Evolutionary conservation across 2,113 vertebrate species (phyloP).

Genomic region (Taurulus bubalis): DNA sequence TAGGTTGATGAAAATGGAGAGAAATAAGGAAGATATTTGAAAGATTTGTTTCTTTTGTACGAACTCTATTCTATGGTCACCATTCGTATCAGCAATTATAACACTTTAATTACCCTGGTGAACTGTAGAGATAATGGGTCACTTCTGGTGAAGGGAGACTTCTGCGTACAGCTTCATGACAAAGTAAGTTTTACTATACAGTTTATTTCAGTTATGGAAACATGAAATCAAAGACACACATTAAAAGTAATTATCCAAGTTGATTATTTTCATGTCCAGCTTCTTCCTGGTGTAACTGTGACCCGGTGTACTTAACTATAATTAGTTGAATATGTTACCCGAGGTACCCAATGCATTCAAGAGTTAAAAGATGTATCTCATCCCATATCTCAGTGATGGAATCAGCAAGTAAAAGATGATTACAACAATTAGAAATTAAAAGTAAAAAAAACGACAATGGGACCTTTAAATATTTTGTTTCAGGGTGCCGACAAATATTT

Average conservation of each 20-base stretch:
- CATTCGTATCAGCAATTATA: background rate
- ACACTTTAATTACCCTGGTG: slow-evolving; percentile 1
- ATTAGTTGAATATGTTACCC: background rate
- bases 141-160: background rate
- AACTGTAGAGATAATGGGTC: background rate
- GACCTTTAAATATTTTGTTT: background rate
- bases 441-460: background rate
- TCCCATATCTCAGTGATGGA: background rate
- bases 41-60: slow-evolving; percentile 8
- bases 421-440: background rate
- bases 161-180: background rate
- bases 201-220: background rate
- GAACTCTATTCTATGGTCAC: slow-evolving; percentile 4
- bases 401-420: background rate
- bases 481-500: background rate
- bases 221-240: background rate
- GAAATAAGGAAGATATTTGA: slow-evolving; percentile 46
- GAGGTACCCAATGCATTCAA: background rate
- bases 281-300: background rate
- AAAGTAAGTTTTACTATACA: background rate
- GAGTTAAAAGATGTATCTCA: background rate
- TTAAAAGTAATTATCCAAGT: background rate
- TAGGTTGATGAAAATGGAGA: slow-evolving; percentile 37
- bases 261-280: background rate
- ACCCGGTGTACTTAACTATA: background rate